These are phyloP conservation scores for Barypeithes pellucidus DNA, from an alignment of 2,888 invertebrate genomes.

Conservation along the genomic window DNA sequence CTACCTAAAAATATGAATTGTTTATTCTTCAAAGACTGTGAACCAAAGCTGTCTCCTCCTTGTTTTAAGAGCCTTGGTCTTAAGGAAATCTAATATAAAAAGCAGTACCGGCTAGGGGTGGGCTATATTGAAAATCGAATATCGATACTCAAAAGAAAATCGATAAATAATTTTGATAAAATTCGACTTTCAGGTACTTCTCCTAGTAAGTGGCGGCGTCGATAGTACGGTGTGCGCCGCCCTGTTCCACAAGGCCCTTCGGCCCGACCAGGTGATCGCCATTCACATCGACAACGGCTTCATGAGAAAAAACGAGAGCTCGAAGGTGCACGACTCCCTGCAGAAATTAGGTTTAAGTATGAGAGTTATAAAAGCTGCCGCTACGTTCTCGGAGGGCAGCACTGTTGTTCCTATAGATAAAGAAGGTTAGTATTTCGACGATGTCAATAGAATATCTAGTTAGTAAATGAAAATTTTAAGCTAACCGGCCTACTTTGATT, in stretches of 20 bases:
- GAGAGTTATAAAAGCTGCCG: constrained; percentile 82
- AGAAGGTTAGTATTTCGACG: constrained; percentile 56
- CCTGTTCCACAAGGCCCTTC: constrained; percentile 90
- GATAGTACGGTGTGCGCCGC: constrained; percentile 99
- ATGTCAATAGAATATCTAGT: no score
- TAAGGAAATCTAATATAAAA: no score
- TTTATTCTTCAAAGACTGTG: no score
- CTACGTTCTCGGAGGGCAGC: constrained; percentile 85
- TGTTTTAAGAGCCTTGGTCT: no score
- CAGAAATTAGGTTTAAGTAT: constrained; percentile 64
- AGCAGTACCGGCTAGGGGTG: no score
- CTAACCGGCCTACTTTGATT: no score
- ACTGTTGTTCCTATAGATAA: constrained; percentile 79
- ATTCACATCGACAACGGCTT: constrained; percentile 99
- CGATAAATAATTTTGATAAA: no score
- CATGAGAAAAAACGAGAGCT: constrained; percentile 97
- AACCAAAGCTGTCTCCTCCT: no score
- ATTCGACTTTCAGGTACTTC: constrained; percentile 78
- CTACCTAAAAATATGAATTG: no score
- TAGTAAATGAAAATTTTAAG: no score
- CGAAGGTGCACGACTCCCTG: constrained; percentile 65
- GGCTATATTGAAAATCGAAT: no score
- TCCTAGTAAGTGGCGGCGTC: constrained; percentile 97
- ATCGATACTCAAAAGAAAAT: no score
- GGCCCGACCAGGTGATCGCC: constrained; percentile 93